These are phyloP conservation scores for Sebastes reedi DNA, from an alignment of 2,797 vertebrate genomes.

Conservation along the genomic window DNA sequence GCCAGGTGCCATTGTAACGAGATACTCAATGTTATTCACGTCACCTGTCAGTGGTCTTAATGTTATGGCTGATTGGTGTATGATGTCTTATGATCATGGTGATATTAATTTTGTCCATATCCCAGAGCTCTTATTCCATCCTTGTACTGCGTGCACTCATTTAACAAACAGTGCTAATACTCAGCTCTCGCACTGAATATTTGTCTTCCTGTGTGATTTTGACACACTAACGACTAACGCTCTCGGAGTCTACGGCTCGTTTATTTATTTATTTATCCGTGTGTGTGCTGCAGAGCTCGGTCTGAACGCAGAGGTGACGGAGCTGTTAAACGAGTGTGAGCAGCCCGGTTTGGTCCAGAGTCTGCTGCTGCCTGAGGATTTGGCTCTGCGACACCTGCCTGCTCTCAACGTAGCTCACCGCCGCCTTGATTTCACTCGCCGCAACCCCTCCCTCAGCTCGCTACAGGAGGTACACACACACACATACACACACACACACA, in stretches of 20 bases:
- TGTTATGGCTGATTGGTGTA: no score
- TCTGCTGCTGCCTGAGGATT: constrained; percentile 92
- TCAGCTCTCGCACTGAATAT: constrained; percentile 11
- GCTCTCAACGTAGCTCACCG: constrained; percentile 89
- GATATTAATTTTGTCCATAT: neutral
- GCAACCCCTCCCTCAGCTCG: constrained; percentile 82
- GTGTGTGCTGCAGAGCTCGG: constrained; percentile 72
- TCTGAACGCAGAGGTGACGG: constrained; percentile 84
- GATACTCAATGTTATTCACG: no score
- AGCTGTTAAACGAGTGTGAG: constrained; percentile 86
- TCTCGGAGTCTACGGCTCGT: neutral
- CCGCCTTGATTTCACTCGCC: constrained; percentile 86
- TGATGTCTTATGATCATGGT: neutral
- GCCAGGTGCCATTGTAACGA: no score
- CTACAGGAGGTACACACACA: constrained; percentile 89
- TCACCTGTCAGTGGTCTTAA: no score
- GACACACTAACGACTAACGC: neutral
- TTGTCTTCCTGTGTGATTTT: neutral
- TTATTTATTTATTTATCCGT: neutral
- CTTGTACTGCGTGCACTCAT: neutral
- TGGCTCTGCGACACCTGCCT: constrained; percentile 91
- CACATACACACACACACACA: neutral
- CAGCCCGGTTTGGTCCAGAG: constrained; percentile 84
- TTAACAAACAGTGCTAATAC: neutral
- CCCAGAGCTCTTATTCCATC: neutral